Evolutionary conservation across 1,140 invertebrate species (phyloP).

Genomic region (Drosophila prosaltans): DNA sequence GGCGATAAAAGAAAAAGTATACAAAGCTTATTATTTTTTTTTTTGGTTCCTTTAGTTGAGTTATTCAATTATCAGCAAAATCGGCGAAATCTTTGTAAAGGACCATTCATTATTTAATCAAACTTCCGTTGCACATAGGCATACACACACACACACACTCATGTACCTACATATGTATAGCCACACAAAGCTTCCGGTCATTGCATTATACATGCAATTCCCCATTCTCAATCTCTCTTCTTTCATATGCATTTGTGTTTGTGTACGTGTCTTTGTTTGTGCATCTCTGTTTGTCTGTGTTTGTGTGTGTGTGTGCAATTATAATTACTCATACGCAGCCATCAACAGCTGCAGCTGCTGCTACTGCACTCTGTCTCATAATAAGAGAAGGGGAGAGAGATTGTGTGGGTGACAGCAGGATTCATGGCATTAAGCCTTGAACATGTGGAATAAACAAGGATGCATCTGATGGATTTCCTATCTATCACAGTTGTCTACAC

Average conservation of each 20-base stretch:
- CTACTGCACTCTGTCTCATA: conserved; percentile 30
- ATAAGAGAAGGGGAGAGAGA: neutral
- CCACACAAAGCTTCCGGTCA: conserved; percentile 27
- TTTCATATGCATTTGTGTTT: neutral
- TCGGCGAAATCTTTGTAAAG: conserved; percentile 18
- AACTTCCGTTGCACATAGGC: conserved; percentile 49
- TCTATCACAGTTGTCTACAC: neutral
- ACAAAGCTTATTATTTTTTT: no score
- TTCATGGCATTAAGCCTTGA: conserved; percentile 19
- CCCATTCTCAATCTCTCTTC: conserved; percentile 36
- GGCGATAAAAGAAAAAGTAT: no score
- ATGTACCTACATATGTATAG: neutral
- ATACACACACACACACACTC: neutral
- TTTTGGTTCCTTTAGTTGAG: no score
- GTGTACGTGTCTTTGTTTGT: neutral
- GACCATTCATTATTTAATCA: conserved; percentile 60
- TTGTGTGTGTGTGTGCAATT: conserved; percentile 46
- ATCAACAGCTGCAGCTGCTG: conserved; percentile 48
- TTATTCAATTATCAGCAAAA: conserved; percentile 19
- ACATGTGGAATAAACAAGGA: conserved; percentile 31
- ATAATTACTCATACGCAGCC: conserved; percentile 76
- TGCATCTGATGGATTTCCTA: no score
- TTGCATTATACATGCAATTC: conserved; percentile 46
- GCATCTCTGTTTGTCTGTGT: neutral
- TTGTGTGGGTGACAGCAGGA: neutral